phyloP scores from a whole-genome alignment of 2,797 vertebrate species.

The Gadopsis bispinosus region DNA sequence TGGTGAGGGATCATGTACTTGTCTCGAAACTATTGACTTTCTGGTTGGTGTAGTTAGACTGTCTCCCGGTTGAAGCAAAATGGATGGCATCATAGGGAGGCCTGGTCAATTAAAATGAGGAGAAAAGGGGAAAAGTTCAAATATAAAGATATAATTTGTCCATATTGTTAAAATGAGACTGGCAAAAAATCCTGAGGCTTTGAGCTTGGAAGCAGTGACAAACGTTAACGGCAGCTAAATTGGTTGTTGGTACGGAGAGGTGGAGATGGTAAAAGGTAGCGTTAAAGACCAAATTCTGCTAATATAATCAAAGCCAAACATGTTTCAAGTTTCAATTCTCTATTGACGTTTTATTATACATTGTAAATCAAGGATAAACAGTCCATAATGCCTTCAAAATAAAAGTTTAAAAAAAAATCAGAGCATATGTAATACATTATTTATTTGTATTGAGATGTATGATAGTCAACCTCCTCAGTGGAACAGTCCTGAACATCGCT shows the following conservation, averaged over 20 bases:
- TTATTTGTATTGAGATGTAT: neutral
- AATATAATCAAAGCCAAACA: constrained; percentile 3
- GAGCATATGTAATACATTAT: neutral
- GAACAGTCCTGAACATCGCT: neutral
- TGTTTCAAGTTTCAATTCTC: neutral
- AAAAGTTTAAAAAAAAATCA: neutral
- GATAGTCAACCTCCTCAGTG: neutral
- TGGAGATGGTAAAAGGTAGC: neutral
- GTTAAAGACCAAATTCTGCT: neutral
- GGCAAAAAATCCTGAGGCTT: neutral
- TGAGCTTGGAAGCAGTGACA: neutral
- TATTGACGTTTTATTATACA: neutral
- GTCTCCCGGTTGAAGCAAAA: too few species aligned
- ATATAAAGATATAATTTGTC: too few species aligned
- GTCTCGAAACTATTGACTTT: too few species aligned
- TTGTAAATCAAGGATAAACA: neutral
- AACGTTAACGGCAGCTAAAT: neutral
- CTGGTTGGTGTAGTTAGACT: too few species aligned
- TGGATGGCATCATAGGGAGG: too few species aligned
- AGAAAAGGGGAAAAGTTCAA: too few species aligned
- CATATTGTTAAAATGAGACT: too few species aligned
- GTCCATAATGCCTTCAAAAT: neutral
- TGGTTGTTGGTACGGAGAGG: neutral
- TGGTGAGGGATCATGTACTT: too few species aligned
- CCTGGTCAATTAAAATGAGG: too few species aligned